Conservation (phyloP, 2,888 invertebrate species). For the Caenorhabditis japonica region DNA sequence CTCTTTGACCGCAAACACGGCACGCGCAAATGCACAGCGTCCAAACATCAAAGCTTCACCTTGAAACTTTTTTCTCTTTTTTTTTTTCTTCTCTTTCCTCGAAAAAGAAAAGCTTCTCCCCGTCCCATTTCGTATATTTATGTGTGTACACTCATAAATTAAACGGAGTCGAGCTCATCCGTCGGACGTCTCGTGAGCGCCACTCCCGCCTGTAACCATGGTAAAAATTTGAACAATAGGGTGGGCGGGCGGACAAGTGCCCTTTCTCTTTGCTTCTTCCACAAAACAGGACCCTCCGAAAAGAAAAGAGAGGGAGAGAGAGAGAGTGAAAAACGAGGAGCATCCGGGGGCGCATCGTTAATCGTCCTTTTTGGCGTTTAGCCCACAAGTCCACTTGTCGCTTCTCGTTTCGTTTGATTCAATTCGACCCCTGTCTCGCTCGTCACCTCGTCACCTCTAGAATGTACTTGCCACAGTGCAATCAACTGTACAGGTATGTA, state of each 20-base stretch:
- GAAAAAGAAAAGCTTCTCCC: too few species aligned
- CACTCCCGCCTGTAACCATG: slow-evolving; percentile 33
- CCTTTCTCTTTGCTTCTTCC: slow-evolving; percentile 8
- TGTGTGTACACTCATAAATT: background rate
- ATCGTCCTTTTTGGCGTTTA: slow-evolving; percentile 38
- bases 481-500: slow-evolving; percentile 48
- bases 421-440: background rate
- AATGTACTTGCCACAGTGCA: slow-evolving; percentile 50
- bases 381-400: slow-evolving; percentile 11
- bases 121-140: too few species aligned
- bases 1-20: too few species aligned
- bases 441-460: background rate
- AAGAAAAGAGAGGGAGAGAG: slow-evolving; percentile 4
- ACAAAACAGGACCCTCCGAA: too few species aligned
- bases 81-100: too few species aligned
- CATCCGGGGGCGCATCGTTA: slow-evolving; percentile 29
- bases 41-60: too few species aligned
- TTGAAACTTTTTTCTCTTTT: too few species aligned
- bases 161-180: too few species aligned
- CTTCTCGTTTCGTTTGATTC: slow-evolving; percentile 7
- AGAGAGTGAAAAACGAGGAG: slow-evolving; percentile 31
- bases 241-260: slow-evolving; percentile 19
- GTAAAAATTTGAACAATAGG: slow-evolving; percentile 34
- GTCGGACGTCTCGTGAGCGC: too few species aligned
- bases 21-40: too few species aligned